Base-by-base conservation (phyloP, 2,797 vertebrate genomes). In the Rhabdomys pumilio region DNA sequence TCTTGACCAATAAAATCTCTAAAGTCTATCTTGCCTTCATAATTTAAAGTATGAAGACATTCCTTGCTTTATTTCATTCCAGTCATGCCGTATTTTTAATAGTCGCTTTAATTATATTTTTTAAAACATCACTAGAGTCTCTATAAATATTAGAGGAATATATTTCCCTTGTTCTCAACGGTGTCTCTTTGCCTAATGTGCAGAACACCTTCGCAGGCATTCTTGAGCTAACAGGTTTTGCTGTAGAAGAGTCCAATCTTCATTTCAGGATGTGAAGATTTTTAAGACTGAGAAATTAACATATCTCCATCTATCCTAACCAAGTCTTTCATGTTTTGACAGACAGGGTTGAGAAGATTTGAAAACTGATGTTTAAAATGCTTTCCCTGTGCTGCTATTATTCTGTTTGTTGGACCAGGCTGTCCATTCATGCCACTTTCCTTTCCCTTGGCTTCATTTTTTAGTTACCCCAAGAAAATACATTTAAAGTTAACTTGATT, bases 401-500 rank as follows among this genome's bases (percentile, higher is more conserved):
- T 61, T 72, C 10, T 20, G 4, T 73, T 19, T 55, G 50, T 5
- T 61, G 24, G 15, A 1, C 19, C 76, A 41, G 12, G 6, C 72
- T 65, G 4, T 63, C 41, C 20, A 1, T 63, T 79, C 22, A 67
- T 26, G 44, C 55, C n/a, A 67, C 12, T 65, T 65, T 91, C 1
- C 19, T 76, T 41, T 93, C 20, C 53, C 11, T 63, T 4, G 31
- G 1, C 17, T 75, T 91, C n/a, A 72, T 7, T 8, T 82, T 17
- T 80, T 69, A 61, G 14, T 38, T n/a, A 53, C 4, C 47, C 31
- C 57, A 76, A 73, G 94, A 63, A 88, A 85, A 77, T 82, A 3
- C 34, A 93, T 91, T 87, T 44, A 91, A 83, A 63, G 72, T 77
- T 59, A 90, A 69, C 17, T 88, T 34, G 3, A 63, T 88, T 82